Evolutionary conservation across 2,888 invertebrate genomes (phyloP).

Genomic region (Proisotoma minuta): DNA sequence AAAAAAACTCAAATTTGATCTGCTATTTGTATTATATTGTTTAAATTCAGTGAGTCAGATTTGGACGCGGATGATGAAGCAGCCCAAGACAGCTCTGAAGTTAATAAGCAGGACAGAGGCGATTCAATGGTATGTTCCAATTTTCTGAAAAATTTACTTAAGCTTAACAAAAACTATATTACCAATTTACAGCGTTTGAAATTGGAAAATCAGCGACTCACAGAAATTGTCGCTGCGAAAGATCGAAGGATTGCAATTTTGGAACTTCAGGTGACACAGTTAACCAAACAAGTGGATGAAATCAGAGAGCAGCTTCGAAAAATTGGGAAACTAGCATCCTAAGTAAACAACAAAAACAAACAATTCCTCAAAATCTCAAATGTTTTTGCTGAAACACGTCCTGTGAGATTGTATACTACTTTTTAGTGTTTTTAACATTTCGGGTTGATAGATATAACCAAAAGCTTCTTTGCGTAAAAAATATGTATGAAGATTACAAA

Average conservation of each 20-base stretch:
- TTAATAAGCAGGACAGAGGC: slow-evolving; percentile 14
- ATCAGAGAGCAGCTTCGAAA: slow-evolving; percentile 46
- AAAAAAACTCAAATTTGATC: background rate
- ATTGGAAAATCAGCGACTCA: slow-evolving; percentile 41
- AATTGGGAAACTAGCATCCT: background rate
- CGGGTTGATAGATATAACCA: too few species aligned
- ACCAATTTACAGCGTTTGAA: slow-evolving; percentile 27
- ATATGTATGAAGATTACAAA: too few species aligned
- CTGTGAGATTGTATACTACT: too few species aligned
- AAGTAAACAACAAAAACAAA: background rate
- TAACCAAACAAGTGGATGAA: slow-evolving; percentile 44
- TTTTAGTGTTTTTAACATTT: too few species aligned
- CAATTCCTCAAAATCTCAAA: too few species aligned
- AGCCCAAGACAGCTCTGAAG: slow-evolving; percentile 48
- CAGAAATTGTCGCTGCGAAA: slow-evolving; percentile 38
- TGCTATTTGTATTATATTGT: background rate
- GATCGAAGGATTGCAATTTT: slow-evolving; percentile 45
- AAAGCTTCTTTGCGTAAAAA: too few species aligned
- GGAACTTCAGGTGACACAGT: slow-evolving; percentile 46
- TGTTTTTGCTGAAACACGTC: too few species aligned
- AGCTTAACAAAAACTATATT: background rate
- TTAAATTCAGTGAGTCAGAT: slow-evolving; percentile 56
- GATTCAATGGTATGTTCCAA: slow-evolving; percentile 7
- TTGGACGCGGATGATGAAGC: slow-evolving; percentile 61
- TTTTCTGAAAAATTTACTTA: background rate